Conservation (phyloP, 2,888 invertebrate species). For the Trissolcus brochymenae region DNA sequence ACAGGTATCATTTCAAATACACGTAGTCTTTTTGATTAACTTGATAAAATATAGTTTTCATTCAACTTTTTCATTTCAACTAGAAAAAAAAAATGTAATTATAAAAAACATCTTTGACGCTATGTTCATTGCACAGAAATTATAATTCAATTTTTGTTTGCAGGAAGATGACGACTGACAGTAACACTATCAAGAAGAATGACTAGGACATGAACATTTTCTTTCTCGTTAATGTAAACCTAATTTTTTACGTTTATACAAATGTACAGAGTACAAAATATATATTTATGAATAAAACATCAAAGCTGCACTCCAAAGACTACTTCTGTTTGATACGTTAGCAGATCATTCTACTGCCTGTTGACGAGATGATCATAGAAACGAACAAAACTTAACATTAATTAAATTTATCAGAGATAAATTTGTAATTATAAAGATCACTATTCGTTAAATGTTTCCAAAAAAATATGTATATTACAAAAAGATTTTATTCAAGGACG, state of each 20-base stretch:
- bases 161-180: slow-evolving; percentile 36
- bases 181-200: slow-evolving; percentile 34
- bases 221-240: slow-evolving; percentile 41
- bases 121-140: neutral
- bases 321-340: slow-evolving; percentile 32
- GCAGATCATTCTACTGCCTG: neutral
- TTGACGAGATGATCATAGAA: slow-evolving; percentile 11
- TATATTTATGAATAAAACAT: slow-evolving; percentile 54
- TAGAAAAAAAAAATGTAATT: slow-evolving; percentile 2
- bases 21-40: neutral
- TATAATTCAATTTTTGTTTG: slow-evolving; percentile 24
- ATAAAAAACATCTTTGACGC: neutral
- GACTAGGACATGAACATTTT: slow-evolving; percentile 49
- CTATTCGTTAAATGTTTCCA: no score
- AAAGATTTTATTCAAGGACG: slow-evolving; percentile 2
- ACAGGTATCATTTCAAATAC: slow-evolving; percentile 12
- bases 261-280: slow-evolving; percentile 54
- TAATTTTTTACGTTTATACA: slow-evolving; percentile 52
- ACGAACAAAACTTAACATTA: slow-evolving; percentile 7
- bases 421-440: no score
- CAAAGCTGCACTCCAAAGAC: slow-evolving; percentile 43
- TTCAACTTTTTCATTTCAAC: neutral
- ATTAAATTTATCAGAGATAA: no score
- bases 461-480: no score
- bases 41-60: neutral